Base-by-base conservation (phyloP, 1,140 invertebrate genomes). In the Semibalanus balanoides region DNA sequence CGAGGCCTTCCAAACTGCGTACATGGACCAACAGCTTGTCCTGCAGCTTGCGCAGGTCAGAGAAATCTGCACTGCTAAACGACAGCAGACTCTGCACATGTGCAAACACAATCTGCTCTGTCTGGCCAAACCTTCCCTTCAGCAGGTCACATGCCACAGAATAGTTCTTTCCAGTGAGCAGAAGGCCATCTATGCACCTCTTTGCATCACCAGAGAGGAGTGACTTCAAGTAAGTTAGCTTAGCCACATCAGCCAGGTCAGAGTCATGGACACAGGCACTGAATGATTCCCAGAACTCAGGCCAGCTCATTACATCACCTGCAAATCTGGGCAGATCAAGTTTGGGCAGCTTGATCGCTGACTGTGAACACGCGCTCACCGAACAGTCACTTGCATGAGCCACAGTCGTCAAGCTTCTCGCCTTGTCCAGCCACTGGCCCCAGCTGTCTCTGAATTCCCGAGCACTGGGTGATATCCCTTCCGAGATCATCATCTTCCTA, bases 101-200 rank as follows among this genome's bases (percentile, higher is more conserved):
- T n/a, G 30, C 31, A 74, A 77, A 77, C 31, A 77, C 72, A 74
- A 76, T 77, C 25, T 75, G 3, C 69, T 76, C 76, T 22, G 35
- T 43, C 74, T 72, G 31, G 29, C 78, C 78, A 31, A 78, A 79
- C n/a, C 75, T 30, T 31, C 74, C 74, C 35, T 79, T 70, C 11
- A 78, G 31, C 30, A 76, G 28, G 19, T 31, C 14, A 69, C 77
- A 75, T 27, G 78, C 78, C 43, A 73, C 70, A 43, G 19, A 30
- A 31, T 79, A 79, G 35, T 79, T 79, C 27, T 29, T 75, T 35
- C 69, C 69, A n/a, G 78, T 79, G 35, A 77, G 64, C 17, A 51
- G 28, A 28, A 79, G 35, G 19, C 78, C 77, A 29, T 74, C 31
- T 40, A 76, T 30, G 14, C 69, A 35, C 28, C 30, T 17, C 69